Base-by-base conservation (phyloP, 2,888 invertebrate species). In the Phalera bucephala region DNA sequence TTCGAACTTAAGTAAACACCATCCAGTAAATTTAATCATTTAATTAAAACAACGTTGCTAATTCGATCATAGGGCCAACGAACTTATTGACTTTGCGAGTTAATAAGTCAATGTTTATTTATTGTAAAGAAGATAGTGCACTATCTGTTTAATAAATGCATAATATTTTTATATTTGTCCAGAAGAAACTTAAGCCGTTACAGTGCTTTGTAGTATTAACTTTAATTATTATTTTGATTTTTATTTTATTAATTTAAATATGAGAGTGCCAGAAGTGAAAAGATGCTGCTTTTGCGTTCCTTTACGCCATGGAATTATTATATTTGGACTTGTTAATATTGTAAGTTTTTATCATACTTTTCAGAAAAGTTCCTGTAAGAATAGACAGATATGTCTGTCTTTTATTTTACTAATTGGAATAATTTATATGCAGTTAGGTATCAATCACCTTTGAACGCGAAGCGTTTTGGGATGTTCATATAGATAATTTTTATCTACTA, bases 221-320 rank as follows among this genome's bases (percentile, higher is more conserved):
- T n/a, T n/a, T n/a, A n/a, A n/a, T n/a, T n/a, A 36, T 27, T 22
- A 19, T 14, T 26, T 22, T 2, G 27, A 31, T 33, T 29, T 14
- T 37, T 33, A 6, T 52, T 40, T 21, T 32, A 37, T 37, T 22
- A 22, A 7, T 2, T 22, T 17, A 17, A 22, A 57, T 31, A 53
- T 79, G 40, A 72, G 70, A 69, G 74, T 86, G 36, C 83, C 83
- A 26, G 75, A 83, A 54, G 76, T 88, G 31, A 75, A 75, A 36
- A 67, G 64, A 48, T 89, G 88, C 43, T 89, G 88, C 45, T 87
- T 74, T 45, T 88, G 84, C 52, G 57, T 86, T 17, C 81, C 88
- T 9, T 49, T 88, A 27, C 76, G 87, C 0, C 72, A 72, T 28
- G 88, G 88, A 3, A 87, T 88, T 40, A 72, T 89, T 42, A 49